A percentile compares a stretch with the other conserved stretches of the same genome.
phyloP scores from a whole-genome alignment of 92 coral and sea anemone genomes.

The Galaxea fascicularis region DNA sequence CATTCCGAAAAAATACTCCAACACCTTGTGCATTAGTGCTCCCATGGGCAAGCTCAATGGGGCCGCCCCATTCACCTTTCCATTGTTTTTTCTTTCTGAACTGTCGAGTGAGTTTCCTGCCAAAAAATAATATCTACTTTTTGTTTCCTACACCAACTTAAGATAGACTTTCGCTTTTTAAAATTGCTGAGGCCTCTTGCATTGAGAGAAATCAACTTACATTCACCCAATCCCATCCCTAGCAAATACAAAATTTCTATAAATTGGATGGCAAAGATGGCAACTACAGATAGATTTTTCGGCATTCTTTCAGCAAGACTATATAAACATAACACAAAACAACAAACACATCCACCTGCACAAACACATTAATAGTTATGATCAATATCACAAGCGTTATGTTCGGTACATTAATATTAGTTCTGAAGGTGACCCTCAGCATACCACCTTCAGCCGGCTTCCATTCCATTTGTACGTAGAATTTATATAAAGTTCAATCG shows the following conservation, averaged over 20 bases:
- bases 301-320: neutral
- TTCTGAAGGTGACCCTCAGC: neutral
- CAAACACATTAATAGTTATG: neutral
- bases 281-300: neutral
- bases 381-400: neutral
- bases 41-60: constrained; percentile 41
- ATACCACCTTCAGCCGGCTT: neutral
- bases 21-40: constrained; percentile 44
- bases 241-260: neutral
- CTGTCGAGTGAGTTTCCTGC: neutral
- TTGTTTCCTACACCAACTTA: constrained; percentile 1
- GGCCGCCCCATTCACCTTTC: constrained; percentile 32
- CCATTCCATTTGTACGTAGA: neutral
- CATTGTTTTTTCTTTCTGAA: constrained; percentile 1
- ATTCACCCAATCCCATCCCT: constrained; percentile 3
- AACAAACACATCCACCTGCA: neutral
- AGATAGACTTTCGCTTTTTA: neutral
- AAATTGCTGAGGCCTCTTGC: too few species aligned
- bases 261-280: neutral
- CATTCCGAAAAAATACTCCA: constrained; percentile 22
- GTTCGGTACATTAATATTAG: neutral
- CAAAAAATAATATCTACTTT: constrained; percentile 3
- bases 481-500: neutral
- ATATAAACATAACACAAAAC: neutral
- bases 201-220: neutral